Base-by-base conservation (phyloP, 2,113 vertebrate species). In the Nannobrachium achirus region DNA sequence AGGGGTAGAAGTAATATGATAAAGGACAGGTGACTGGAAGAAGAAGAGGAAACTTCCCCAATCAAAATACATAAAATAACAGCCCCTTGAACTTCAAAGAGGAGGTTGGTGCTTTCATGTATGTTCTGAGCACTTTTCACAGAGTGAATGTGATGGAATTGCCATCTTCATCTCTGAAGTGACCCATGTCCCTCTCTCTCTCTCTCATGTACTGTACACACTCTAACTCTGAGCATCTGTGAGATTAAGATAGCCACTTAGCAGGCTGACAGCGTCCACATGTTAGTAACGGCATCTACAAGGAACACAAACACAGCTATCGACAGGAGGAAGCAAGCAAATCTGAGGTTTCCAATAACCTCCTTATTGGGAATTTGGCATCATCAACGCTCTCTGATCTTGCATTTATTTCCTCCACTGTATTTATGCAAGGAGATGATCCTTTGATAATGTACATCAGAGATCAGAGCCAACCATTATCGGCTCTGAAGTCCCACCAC, bases 361-460 rank as follows among this genome's bases (percentile, higher is more conserved):
- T 33, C 25, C 38, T 48, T 13, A 48, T 64, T 66, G 10, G 39
- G 45, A 52, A 8, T 55, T 46, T 44, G 57, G 3, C 25, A 41
- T 55, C 39, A 41, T 19, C 33, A 63, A 70, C 71, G 58, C 46
- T 4, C 10, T 67, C 63, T 71, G 59, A 85, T 70, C 44, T 71
- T 39, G 50, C 42, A 67, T 76, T 25, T 51, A 62, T 67, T 63
- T 73, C 76, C n/a, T n/a, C n/a, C 25, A 33, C 25, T 4, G 25
- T 0, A 33, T 33, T 1, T 33, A 33, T 33, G 25, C 25, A 4
- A 33, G 25, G 25, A 33, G 20, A n/a, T n/a, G 10, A 69, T 18
- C 33, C 72, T 86, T 86, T 88, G 74, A 86, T 87, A 80, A 73
- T 13, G 39, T 13, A 10, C 71, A 77, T 79, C 66, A 63, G 57